A percentile compares a stretch with the other conserved stretches of the same genome.
phyloP scores from a whole-genome alignment of 1,140 invertebrate species.

The Oscheius sp. region DNA sequence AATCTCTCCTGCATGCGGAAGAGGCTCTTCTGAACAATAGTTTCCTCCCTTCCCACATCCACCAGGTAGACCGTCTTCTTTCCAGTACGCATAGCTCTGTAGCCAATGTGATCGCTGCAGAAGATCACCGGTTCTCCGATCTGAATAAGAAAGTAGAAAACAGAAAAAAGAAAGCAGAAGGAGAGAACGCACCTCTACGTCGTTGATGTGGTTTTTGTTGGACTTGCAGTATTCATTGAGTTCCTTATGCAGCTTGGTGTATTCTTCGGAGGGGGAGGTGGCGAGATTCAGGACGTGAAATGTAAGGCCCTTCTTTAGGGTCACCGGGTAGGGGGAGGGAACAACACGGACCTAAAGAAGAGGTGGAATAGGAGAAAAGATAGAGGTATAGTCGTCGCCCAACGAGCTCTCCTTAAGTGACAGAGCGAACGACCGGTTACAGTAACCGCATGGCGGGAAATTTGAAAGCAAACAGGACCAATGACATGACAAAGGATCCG shows the following conservation, averaged over 20 bases:
- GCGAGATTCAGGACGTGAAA: background rate
- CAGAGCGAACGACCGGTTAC: no score
- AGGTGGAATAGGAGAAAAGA: background rate
- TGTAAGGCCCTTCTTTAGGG: background rate
- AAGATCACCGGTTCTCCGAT: background rate
- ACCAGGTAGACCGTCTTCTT: background rate
- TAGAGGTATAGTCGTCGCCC: no score
- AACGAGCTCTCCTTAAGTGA: no score
- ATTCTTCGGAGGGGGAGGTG: background rate
- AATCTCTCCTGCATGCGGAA: background rate
- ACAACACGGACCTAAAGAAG: background rate
- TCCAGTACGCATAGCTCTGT: background rate
- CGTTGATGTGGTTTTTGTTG: background rate
- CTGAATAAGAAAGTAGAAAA: background rate
- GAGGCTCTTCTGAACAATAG: background rate
- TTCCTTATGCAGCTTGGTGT: background rate
- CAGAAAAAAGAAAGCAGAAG: background rate
- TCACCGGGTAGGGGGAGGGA: background rate
- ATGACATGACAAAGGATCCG: no score
- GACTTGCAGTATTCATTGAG: background rate
- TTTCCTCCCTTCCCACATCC: background rate
- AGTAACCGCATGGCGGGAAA: no score
- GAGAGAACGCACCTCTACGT: background rate
- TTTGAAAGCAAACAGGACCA: no score
- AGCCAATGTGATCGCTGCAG: background rate